Evolutionary conservation across 2,113 vertebrate species (phyloP).

Genomic region (Antennarius striatus): DNA sequence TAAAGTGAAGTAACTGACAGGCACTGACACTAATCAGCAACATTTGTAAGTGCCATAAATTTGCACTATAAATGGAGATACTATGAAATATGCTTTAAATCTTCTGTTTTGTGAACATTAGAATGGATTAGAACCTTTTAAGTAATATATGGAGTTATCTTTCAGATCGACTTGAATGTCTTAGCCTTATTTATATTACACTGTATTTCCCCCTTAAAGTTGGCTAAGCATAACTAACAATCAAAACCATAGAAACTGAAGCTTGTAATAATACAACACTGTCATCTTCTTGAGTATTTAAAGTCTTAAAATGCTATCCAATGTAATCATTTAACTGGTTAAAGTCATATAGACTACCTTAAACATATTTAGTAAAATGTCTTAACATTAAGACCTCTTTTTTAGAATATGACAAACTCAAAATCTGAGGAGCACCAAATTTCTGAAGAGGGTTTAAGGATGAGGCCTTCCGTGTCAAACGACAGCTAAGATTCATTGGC

Average conservation of each 20-base stretch:
- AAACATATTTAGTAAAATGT: too few relatives aligned
- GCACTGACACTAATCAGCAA: slow-evolving; percentile 5
- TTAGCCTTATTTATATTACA: slow-evolving; percentile 48
- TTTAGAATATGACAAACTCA: neutral
- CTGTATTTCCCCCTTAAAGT: too few relatives aligned
- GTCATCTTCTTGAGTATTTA: too few relatives aligned
- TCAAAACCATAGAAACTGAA: slow-evolving; percentile 11
- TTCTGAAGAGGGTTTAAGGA: slow-evolving; percentile 38
- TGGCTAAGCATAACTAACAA: neutral
- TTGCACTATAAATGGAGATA: too few relatives aligned
- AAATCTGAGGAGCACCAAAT: slow-evolving; percentile 21
- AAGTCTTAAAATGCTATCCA: too few relatives aligned
- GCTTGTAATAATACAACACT: neutral
- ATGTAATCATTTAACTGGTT: too few relatives aligned
- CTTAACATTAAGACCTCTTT: too few relatives aligned
- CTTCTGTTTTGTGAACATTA: neutral
- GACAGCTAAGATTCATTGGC: slow-evolving; percentile 73
- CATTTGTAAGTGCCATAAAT: slow-evolving; percentile 5
- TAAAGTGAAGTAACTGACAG: neutral
- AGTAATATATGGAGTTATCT: slow-evolving; percentile 42
- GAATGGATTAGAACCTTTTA: slow-evolving; percentile 14
- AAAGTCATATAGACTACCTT: too few relatives aligned
- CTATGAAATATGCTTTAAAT: too few relatives aligned
- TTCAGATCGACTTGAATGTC: slow-evolving; percentile 33
- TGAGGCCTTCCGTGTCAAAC: slow-evolving; percentile 59